A percentile compares a stretch with the other conserved stretches of the same genome.
These are phyloP conservation scores for Drosophila mettleri DNA, from an alignment of 2,888 invertebrate genomes.

Conservation along the genomic window DNA sequence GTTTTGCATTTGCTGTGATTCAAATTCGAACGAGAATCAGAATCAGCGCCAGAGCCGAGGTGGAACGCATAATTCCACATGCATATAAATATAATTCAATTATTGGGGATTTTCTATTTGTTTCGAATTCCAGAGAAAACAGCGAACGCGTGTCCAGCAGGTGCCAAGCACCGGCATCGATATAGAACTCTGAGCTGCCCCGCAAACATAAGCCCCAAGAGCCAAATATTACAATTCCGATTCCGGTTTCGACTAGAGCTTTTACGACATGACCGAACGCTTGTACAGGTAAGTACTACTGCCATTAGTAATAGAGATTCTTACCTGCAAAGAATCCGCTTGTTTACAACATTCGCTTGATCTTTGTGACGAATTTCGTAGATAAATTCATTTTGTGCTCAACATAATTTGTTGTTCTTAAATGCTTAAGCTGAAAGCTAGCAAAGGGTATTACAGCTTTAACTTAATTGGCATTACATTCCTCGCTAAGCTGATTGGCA, in stretches of 20 bases:
- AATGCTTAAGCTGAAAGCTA: background rate
- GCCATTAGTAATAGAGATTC: background rate
- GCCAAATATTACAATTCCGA: conserved; percentile 6
- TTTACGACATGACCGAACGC: conserved; percentile 66
- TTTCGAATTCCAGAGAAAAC: conserved; percentile 50
- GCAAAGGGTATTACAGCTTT: background rate
- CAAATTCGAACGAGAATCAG: conserved; percentile 9
- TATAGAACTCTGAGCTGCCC: conserved; percentile 9
- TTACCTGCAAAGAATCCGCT: background rate
- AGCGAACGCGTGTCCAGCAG: conserved; percentile 19
- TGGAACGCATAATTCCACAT: conserved; percentile 18
- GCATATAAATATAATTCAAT: conserved; percentile 27
- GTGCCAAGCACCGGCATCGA: conserved; percentile 43
- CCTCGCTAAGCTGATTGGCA: background rate
- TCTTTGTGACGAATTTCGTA: conserved; percentile 5
- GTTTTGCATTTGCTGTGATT: conserved; percentile 28
- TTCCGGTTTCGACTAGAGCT: conserved; percentile 10
- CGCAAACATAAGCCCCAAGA: conserved; percentile 27
- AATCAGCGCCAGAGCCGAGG: background rate
- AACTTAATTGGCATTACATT: conserved; percentile 9
- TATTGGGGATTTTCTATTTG: conserved; percentile 36
- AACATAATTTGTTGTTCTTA: conserved; percentile 3
- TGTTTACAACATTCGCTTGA: conserved; percentile 2
- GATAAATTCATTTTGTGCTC: background rate
- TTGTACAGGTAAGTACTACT: conserved; percentile 63